A percentile compares a stretch with the other conserved stretches of the same genome.
Evolutionary conservation across 2,888 invertebrate genomes (phyloP).

Genomic region (Habrosyne pyritoides): DNA sequence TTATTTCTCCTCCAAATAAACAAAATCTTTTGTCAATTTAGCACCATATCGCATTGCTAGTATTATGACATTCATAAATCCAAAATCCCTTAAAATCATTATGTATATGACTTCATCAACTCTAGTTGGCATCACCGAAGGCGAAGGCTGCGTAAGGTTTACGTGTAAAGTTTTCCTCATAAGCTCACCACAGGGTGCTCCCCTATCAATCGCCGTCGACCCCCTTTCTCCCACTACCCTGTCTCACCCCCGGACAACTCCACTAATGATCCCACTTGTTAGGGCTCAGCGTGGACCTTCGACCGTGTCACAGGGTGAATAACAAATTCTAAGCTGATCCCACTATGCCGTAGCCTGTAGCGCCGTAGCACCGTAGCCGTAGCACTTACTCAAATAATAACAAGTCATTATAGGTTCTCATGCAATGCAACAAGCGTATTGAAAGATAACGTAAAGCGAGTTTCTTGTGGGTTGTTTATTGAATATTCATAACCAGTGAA

Average conservation of each 20-base stretch:
- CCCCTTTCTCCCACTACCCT: conserved; percentile 32
- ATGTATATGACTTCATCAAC: conserved; percentile 60
- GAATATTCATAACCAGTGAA: too few relatives aligned
- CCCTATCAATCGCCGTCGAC: conserved; percentile 76
- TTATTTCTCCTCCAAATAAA: background rate
- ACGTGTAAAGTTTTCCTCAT: conserved; percentile 79
- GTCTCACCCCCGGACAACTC: conserved; percentile 45
- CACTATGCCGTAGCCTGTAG: conserved; percentile 51
- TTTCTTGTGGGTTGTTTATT: too few relatives aligned
- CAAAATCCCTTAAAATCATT: conserved; percentile 27
- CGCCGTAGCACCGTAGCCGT: conserved; percentile 27
- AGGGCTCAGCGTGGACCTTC: conserved; percentile 78
- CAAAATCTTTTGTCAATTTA: background rate
- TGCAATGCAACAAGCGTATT: conserved; percentile 23
- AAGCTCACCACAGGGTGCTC: conserved; percentile 74
- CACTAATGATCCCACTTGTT: conserved; percentile 82
- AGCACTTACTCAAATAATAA: conserved; percentile 45
- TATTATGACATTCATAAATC: background rate
- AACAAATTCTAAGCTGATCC: conserved; percentile 77
- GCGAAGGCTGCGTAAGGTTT: conserved; percentile 59
- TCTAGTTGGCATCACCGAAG: conserved; percentile 44
- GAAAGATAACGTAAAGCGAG: too few relatives aligned
- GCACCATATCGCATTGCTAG: background rate
- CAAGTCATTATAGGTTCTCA: conserved; percentile 38
- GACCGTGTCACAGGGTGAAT: conserved; percentile 77